phyloP scores from a whole-genome alignment of 2,888 invertebrate genomes.

The Atethmia centrago region DNA sequence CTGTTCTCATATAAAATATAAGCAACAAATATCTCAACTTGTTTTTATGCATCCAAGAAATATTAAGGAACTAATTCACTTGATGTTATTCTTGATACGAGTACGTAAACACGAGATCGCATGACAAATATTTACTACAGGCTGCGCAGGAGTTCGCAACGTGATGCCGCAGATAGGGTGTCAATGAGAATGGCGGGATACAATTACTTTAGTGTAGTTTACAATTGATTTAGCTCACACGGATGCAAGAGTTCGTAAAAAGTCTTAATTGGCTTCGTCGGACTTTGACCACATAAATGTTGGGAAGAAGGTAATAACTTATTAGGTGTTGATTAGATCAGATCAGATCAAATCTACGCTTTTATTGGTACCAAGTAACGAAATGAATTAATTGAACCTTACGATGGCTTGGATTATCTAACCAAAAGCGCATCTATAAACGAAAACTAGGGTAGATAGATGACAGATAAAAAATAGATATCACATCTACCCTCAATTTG shows the following conservation, averaged over 20 bases:
- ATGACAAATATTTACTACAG: constrained; percentile 68
- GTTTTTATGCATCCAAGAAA: constrained; percentile 22
- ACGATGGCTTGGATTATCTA: constrained; percentile 2
- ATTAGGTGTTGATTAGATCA: constrained; percentile 23
- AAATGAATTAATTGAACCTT: not conserved
- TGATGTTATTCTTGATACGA: constrained; percentile 38
- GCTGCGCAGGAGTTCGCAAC: constrained; percentile 59
- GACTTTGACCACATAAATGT: constrained; percentile 46
- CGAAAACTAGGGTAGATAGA: not conserved
- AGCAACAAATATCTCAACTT: constrained; percentile 33
- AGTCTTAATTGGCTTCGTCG: constrained; percentile 17
- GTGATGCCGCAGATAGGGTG: constrained; percentile 56
- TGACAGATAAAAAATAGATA: not conserved
- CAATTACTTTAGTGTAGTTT: constrained; percentile 51
- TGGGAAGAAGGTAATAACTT: constrained; percentile 18
- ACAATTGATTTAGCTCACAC: constrained; percentile 53
- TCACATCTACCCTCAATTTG: constrained; percentile 7
- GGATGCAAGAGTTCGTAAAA: constrained; percentile 32
- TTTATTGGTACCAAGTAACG: not conserved
- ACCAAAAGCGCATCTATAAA: not conserved
- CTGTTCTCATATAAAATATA: constrained; percentile 26
- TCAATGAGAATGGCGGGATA: constrained; percentile 61
- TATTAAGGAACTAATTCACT: constrained; percentile 37
- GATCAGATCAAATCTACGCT: constrained; percentile 28
- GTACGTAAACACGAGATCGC: constrained; percentile 58